phyloP scores from a whole-genome alignment of 2,797 vertebrate species.

The Passerculus sandwichensis region DNA sequence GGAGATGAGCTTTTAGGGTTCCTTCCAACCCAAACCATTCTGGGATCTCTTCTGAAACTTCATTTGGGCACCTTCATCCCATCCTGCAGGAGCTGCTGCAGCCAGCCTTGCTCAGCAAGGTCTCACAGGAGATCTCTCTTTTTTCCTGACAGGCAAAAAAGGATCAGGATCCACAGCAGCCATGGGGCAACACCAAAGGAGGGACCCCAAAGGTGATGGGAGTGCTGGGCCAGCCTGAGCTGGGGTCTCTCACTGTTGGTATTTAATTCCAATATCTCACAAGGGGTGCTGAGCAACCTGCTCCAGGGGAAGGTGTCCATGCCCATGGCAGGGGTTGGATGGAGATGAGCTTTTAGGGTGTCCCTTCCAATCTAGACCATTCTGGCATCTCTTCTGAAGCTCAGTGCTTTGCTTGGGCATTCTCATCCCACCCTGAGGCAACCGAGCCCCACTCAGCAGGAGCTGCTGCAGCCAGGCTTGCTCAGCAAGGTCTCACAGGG shows the following conservation, averaged over 20 bases:
- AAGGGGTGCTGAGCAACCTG: too few relatives aligned
- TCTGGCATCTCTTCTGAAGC: too few relatives aligned
- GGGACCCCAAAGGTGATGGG: neutral
- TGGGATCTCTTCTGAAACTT: neutral
- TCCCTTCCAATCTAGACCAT: too few relatives aligned
- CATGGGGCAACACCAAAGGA: neutral
- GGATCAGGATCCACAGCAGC: neutral
- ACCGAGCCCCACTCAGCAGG: too few relatives aligned
- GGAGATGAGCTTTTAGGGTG: too few relatives aligned
- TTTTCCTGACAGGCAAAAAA: neutral
- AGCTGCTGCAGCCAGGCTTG: neutral
- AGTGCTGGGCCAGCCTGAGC: neutral
- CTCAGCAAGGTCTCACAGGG: neutral
- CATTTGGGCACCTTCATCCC: rapidly evolving
- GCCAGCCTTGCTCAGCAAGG: neutral
- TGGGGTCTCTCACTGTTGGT: neutral
- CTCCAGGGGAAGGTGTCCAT: too few relatives aligned
- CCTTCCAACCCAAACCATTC: neutral
- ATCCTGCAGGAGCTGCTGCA: neutral
- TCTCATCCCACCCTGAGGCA: too few relatives aligned
- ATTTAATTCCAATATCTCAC: too few relatives aligned
- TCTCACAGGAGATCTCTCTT: neutral
- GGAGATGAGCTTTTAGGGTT: neutral
- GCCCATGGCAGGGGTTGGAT: too few relatives aligned
- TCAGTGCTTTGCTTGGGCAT: too few relatives aligned